Percentiles rank a stretch among this genome's conserved stretches.
phyloP scores from a whole-genome alignment of 1,140 invertebrate species.

The Carposina sasakii region DNA sequence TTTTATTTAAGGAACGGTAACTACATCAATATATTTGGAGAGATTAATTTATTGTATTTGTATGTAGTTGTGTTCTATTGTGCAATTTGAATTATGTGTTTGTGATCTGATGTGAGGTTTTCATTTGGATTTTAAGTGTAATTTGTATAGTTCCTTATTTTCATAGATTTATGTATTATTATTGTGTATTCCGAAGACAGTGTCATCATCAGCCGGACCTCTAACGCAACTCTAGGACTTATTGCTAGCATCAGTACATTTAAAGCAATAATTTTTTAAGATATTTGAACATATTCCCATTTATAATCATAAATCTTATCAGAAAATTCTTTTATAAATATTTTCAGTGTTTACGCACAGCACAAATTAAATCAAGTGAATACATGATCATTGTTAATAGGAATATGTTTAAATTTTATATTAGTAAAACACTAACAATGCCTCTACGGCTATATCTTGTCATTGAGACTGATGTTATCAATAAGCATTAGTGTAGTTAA shows the following conservation, averaged over 20 bases:
- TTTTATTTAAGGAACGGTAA: slow-evolving; percentile 56
- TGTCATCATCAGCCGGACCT: slow-evolving; percentile 6
- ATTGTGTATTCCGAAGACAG: slow-evolving; percentile 17
- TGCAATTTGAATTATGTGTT: slow-evolving; percentile 61
- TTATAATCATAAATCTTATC: slow-evolving; percentile 5
- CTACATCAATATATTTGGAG: slow-evolving; percentile 53
- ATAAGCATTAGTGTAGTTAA: slow-evolving; percentile 35
- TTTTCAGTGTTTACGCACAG: slow-evolving; percentile 25
- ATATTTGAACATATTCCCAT: slow-evolving; percentile 16
- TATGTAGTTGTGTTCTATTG: slow-evolving; percentile 55
- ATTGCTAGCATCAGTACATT: slow-evolving; percentile 55
- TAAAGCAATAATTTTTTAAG: slow-evolving; percentile 45
- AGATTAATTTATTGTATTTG: slow-evolving; percentile 67
- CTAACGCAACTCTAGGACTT: slow-evolving; percentile 36
- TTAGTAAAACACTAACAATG: slow-evolving; percentile 32
- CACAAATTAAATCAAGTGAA: slow-evolving; percentile 32
- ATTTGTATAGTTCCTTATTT: slow-evolving; percentile 68
- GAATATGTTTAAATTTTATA: slow-evolving; percentile 38
- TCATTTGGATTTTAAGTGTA: slow-evolving; percentile 60
- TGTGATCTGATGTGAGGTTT: slow-evolving; percentile 66
- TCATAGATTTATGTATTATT: slow-evolving; percentile 47
- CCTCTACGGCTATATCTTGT: slow-evolving; percentile 39
- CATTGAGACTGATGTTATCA: slow-evolving; percentile 53
- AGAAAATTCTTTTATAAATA: slow-evolving; percentile 21
- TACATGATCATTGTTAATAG: slow-evolving; percentile 32